These are phyloP conservation scores for Lycocerus yunnanus DNA, from an alignment of 2,888 invertebrate genomes.

Conservation along the genomic window DNA sequence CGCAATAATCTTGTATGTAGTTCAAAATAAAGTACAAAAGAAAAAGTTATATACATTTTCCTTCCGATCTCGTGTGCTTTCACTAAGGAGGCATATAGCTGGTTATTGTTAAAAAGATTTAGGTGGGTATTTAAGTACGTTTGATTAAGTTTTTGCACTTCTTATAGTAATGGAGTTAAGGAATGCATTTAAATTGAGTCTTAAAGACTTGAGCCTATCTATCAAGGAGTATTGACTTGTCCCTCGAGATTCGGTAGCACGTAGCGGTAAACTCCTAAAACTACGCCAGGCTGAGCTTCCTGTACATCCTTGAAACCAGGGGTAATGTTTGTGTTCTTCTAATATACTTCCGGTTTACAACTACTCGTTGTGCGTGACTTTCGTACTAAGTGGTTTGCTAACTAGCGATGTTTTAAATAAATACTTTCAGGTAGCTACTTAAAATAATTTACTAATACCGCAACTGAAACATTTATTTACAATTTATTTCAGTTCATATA, in stretches of 20 bases:
- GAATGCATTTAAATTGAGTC: constrained; percentile 53
- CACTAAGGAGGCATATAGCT: not conserved
- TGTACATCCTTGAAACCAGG: constrained; percentile 20
- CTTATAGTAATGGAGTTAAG: constrained; percentile 43
- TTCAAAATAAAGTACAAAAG: not conserved
- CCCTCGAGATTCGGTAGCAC: constrained; percentile 41
- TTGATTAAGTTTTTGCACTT: constrained; percentile 33
- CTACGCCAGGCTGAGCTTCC: constrained; percentile 18
- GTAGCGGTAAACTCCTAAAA: constrained; percentile 34
- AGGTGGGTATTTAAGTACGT: constrained; percentile 29
- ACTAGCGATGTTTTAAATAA: constrained; percentile 1
- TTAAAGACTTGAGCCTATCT: constrained; percentile 50
- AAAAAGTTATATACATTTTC: not conserved
- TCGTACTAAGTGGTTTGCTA: constrained; percentile 14
- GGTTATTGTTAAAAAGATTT: not conserved
- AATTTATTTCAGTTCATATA: not conserved
- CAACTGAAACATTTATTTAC: not conserved
- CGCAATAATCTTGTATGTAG: not conserved
- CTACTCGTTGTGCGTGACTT: constrained; percentile 20
- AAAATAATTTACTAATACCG: not conserved
- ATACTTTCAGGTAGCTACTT: not conserved
- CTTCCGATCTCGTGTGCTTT: not conserved
- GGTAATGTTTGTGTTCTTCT: constrained; percentile 29
- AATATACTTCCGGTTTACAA: constrained; percentile 29
- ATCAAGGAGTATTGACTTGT: constrained; percentile 47